Percentiles rank a stretch among this genome's conserved stretches.
Evolutionary conservation across 2,113 vertebrate species (phyloP).

Genomic region (Noturus placidus): DNA sequence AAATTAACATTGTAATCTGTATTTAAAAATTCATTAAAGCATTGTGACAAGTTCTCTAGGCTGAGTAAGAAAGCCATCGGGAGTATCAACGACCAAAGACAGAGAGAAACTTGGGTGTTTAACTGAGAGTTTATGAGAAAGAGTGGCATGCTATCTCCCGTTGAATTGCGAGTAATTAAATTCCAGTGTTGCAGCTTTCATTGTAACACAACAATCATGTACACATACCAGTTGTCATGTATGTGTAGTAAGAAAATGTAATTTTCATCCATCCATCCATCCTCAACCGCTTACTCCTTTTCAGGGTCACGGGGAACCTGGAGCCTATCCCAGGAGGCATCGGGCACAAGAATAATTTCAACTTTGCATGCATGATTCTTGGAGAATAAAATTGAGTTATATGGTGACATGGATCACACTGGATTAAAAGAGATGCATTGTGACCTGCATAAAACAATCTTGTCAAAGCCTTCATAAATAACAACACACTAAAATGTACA

Average conservation of each 20-base stretch:
- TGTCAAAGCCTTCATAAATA: neutral
- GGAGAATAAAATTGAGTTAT: neutral
- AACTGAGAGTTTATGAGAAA: neutral
- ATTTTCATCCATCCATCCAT: no score
- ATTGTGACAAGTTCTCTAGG: neutral
- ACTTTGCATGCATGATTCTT: neutral
- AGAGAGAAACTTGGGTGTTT: conserved; percentile 1
- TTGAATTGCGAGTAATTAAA: neutral
- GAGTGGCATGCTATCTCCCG: neutral
- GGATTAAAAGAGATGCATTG: neutral
- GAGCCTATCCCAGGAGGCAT: no score
- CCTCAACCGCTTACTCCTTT: no score
- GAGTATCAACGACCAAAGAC: conserved; percentile 21
- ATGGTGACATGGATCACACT: neutral
- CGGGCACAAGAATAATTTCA: neutral
- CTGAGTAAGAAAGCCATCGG: neutral
- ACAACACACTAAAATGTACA: neutral
- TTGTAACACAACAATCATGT: neutral
- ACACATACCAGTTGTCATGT: neutral
- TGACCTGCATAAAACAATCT: neutral
- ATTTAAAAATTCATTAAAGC: neutral
- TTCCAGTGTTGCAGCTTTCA: neutral
- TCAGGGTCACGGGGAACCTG: no score
- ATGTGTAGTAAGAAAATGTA: neutral
- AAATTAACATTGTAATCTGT: neutral